A percentile compares a stretch with the other conserved stretches of the same genome.
Conservation (phyloP, 2,888 invertebrate species). For the Caenorhabditis japonica region DNA sequence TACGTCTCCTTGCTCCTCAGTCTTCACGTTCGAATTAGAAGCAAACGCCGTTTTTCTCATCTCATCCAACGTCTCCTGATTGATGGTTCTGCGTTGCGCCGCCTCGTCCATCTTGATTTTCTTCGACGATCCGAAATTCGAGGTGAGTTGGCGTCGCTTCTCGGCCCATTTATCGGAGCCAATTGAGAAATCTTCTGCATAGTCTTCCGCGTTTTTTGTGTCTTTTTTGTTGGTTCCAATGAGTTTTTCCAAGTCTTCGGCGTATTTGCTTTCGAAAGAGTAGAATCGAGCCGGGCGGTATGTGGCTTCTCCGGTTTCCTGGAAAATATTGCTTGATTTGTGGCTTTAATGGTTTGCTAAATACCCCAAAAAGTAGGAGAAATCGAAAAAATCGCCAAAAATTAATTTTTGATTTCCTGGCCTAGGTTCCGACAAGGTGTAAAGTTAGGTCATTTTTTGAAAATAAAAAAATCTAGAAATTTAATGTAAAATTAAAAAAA, state of each 20-base stretch:
- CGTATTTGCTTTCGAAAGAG: conserved; percentile 39
- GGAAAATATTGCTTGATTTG: neutral
- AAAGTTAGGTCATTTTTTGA: no score
- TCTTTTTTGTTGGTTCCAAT: conserved; percentile 8
- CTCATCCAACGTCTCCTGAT: conserved; percentile 60
- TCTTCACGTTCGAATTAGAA: conserved; percentile 43
- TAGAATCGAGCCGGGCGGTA: conserved; percentile 44
- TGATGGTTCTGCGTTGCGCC: conserved; percentile 53
- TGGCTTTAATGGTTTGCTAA: no score
- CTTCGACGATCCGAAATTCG: conserved; percentile 60
- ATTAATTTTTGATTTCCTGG: no score
- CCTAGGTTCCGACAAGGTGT: no score
- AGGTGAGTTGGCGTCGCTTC: conserved; percentile 52
- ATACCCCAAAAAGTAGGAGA: no score
- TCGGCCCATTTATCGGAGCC: conserved; percentile 51
- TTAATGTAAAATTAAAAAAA: no score
- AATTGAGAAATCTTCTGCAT: conserved; percentile 20
- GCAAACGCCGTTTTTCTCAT: conserved; percentile 66
- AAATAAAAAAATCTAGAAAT: no score
- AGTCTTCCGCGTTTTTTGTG: conserved; percentile 2
- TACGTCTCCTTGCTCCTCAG: conserved; percentile 32
- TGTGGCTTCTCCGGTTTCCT: conserved; percentile 30
- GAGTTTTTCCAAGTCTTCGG: conserved; percentile 37
- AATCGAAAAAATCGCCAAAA: no score
- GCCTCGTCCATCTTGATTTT: conserved; percentile 63